phyloP scores from a whole-genome alignment of 1,140 invertebrate species.

The Antheraea pernyi region DNA sequence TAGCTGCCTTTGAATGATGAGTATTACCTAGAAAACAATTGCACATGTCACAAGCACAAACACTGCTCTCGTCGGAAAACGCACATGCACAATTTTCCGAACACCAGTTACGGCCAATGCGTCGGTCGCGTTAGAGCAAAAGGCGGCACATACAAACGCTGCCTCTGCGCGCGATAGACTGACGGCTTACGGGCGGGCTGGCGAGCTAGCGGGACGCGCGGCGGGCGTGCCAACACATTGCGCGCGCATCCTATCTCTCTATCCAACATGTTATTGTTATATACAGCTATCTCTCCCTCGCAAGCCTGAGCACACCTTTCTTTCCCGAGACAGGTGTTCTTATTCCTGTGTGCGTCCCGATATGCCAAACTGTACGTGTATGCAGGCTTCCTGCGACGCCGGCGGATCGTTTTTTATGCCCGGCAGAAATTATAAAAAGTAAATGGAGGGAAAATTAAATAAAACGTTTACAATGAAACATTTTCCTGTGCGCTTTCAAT shows the following conservation, averaged over 20 bases:
- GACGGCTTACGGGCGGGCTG: constrained; percentile 53
- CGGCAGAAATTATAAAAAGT: constrained; percentile 78
- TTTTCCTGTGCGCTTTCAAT: constrained; percentile 76
- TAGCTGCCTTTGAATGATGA: constrained; percentile 56
- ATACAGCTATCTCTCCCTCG: constrained; percentile 51
- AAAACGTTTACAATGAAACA: constrained; percentile 78
- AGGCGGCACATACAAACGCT: constrained; percentile 62
- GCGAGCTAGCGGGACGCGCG: constrained; percentile 70
- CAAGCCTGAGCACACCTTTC: constrained; percentile 74
- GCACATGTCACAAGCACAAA: constrained; percentile 77
- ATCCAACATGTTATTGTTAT: constrained; percentile 38
- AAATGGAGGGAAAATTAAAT: constrained; percentile 79
- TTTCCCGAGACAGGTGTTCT: constrained; percentile 76
- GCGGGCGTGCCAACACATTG: constrained; percentile 68
- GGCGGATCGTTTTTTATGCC: constrained; percentile 77
- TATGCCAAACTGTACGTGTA: constrained; percentile 44
- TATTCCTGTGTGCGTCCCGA: constrained; percentile 66
- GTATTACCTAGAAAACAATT: constrained; percentile 76
- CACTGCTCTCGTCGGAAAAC: constrained; percentile 73
- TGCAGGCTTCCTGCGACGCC: constrained; percentile 70
- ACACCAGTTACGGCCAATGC: constrained; percentile 71
- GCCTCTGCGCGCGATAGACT: constrained; percentile 73
- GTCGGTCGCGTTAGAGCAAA: constrained; percentile 70
- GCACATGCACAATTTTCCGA: constrained; percentile 78
- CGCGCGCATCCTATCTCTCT: constrained; percentile 65